phyloP scores from a whole-genome alignment of 2,797 vertebrate genomes.

The Myripristis jacobus region DNA sequence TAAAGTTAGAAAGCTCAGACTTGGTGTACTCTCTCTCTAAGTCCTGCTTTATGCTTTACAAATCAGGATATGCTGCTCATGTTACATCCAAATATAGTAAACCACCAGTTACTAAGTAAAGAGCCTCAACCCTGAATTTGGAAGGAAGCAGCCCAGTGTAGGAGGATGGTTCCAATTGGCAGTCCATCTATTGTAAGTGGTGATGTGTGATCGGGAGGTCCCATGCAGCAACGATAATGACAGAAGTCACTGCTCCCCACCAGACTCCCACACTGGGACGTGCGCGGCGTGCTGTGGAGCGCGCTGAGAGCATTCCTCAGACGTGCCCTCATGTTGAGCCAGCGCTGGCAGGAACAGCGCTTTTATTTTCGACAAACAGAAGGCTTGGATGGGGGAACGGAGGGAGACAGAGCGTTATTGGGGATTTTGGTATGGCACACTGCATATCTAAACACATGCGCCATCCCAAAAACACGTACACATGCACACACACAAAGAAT shows the following conservation, averaged over 20 bases:
- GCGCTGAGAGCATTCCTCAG: constrained; percentile 62
- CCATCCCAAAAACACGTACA: neutral
- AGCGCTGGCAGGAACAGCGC: constrained; percentile 48
- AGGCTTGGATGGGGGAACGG: constrained; percentile 12
- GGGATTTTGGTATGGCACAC: constrained; percentile 38
- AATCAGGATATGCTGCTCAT: neutral
- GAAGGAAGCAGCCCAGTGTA: constrained; percentile 2
- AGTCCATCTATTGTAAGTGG: constrained; percentile 14
- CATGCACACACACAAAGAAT: constrained; percentile 31
- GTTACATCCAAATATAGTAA: neutral
- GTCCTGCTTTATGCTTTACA: constrained; percentile 13
- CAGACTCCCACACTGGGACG: constrained; percentile 13
- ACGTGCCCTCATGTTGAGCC: constrained; percentile 60
- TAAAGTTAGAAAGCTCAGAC: neutral
- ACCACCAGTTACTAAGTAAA: constrained; percentile 3
- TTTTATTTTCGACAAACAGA: constrained; percentile 1
- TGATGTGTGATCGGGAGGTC: constrained; percentile 35
- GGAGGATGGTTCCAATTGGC: constrained; percentile 18
- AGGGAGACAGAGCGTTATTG: neutral
- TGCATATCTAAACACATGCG: constrained; percentile 30
- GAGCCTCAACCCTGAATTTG: neutral
- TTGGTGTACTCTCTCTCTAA: constrained; percentile 7
- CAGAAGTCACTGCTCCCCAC: constrained; percentile 28
- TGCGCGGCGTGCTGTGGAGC: constrained; percentile 17
- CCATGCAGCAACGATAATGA: constrained; percentile 15